A percentile compares a stretch with the other conserved stretches of the same genome.
Evolutionary conservation across 2,888 invertebrate species (phyloP).

Genomic region (Cataglyphis livida): DNA sequence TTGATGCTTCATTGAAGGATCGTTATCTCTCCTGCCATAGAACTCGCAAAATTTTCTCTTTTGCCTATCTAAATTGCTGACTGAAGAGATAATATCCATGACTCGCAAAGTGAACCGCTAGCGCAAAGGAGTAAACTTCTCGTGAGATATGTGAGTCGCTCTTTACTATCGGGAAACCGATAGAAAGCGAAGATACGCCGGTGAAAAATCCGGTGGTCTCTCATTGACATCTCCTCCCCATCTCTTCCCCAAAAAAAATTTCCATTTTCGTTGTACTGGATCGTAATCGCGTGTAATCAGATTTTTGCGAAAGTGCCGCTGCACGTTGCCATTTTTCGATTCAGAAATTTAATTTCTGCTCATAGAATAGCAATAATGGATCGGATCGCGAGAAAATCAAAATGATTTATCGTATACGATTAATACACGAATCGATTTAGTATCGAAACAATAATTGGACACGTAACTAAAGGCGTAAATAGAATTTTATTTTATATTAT

Average conservation of each 20-base stretch:
- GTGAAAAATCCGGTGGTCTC: not conserved
- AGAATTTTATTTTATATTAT: not conserved
- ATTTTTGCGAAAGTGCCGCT: not conserved
- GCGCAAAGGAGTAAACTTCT: slow-evolving; percentile 22
- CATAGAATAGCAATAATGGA: not conserved
- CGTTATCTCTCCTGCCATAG: slow-evolving; percentile 67
- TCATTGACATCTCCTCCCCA: not conserved
- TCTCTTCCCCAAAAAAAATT: no score
- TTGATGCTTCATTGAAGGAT: slow-evolving; percentile 67
- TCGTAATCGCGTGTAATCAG: not conserved
- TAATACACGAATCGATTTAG: not conserved
- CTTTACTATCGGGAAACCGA: not conserved
- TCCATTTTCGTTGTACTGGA: not conserved
- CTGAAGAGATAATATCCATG: slow-evolving; percentile 64
- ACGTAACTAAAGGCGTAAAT: not conserved
- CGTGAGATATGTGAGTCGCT: not conserved
- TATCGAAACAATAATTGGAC: not conserved
- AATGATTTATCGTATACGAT: not conserved
- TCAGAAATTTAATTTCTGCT: not conserved
- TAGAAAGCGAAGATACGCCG: not conserved
- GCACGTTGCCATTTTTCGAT: not conserved
- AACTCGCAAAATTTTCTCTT: slow-evolving; percentile 58
- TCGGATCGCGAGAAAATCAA: not conserved
- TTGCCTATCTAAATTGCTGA: slow-evolving; percentile 66
- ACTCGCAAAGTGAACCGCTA: slow-evolving; percentile 53